phyloP scores from a whole-genome alignment of 64 coral and sea anemone species.

The Anthopleura sola region DNA sequence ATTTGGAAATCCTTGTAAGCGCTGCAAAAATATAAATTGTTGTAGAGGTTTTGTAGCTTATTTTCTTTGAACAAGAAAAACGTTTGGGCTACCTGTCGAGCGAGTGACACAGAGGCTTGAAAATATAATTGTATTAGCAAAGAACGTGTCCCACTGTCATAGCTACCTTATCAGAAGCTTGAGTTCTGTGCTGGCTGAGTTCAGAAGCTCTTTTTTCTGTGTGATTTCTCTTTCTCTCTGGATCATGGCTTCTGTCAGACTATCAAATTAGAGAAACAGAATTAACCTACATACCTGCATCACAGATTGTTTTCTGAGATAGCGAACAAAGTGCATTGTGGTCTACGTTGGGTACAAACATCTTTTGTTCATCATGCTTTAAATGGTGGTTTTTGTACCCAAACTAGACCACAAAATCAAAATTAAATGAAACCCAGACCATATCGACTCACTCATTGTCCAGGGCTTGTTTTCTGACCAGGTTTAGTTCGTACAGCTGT shows the following conservation, averaged over 20 bases:
- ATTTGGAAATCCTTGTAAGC: slow-evolving; percentile 92
- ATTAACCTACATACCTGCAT: not conserved
- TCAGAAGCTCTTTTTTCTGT: slow-evolving; percentile 72
- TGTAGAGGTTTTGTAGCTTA: too few species aligned
- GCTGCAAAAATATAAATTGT: slow-evolving; percentile 19
- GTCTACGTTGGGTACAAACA: too few species aligned
- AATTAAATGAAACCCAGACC: too few species aligned
- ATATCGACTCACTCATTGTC: slow-evolving; percentile 37
- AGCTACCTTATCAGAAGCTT: slow-evolving; percentile 83
- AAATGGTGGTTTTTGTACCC: too few species aligned
- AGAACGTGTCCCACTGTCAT: not conserved
- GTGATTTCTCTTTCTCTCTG: slow-evolving; percentile 66
- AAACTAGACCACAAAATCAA: too few species aligned
- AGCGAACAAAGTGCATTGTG: too few species aligned
- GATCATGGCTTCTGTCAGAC: slow-evolving; percentile 68
- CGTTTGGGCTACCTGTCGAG: too few species aligned
- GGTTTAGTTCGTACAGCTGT: slow-evolving; percentile 80
- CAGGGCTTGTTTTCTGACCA: slow-evolving; percentile 62
- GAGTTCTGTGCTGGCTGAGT: slow-evolving; percentile 79
- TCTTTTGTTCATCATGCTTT: too few species aligned
- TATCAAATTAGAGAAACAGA: not conserved
- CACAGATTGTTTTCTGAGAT: too few species aligned
- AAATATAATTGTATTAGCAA: not conserved
- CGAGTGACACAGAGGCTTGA: too few species aligned
- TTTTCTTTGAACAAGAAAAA: too few species aligned